These are phyloP conservation scores for Polydrusus cervinus DNA, from an alignment of 2,888 invertebrate species.

Conservation along the genomic window DNA sequence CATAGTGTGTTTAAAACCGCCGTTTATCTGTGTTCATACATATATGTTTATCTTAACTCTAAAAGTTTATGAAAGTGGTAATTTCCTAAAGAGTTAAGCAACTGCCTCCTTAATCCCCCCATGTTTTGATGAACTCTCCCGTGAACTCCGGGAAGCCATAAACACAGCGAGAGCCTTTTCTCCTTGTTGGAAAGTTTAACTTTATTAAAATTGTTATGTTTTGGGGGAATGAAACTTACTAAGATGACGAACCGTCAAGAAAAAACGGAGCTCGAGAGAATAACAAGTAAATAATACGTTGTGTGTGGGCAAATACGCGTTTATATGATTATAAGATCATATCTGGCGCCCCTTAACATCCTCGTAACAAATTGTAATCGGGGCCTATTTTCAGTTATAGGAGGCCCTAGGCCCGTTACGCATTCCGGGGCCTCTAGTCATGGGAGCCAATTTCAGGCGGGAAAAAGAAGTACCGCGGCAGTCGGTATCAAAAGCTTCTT, in stretches of 20 bases:
- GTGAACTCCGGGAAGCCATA: constrained; percentile 8
- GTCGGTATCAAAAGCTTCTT: too few species aligned
- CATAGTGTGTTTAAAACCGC: background rate
- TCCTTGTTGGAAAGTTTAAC: constrained; percentile 14
- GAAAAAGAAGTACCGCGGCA: too few species aligned
- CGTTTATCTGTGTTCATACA: background rate
- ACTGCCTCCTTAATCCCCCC: constrained; percentile 26
- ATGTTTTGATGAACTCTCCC: constrained; percentile 30
- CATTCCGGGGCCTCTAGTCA: too few species aligned
- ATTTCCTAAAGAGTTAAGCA: constrained; percentile 28
- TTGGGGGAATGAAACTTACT: constrained; percentile 11
- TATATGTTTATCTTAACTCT: constrained; percentile 14
- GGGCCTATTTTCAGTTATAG: too few species aligned
- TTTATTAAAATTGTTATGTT: constrained; percentile 30
- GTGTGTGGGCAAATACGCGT: background rate
- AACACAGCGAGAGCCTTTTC: constrained; percentile 25
- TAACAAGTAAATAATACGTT: constrained; percentile 1
- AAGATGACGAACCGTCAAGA: constrained; percentile 16
- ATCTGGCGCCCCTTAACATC: too few species aligned
- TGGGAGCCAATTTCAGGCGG: too few species aligned
- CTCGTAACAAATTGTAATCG: too few species aligned
- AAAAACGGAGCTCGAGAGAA: background rate
- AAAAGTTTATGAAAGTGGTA: constrained; percentile 17
- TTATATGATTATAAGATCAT: too few species aligned
- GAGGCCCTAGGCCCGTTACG: too few species aligned